Evolutionary conservation across 2,888 invertebrate species (phyloP).

Genomic region (Tridacna crocea): DNA sequence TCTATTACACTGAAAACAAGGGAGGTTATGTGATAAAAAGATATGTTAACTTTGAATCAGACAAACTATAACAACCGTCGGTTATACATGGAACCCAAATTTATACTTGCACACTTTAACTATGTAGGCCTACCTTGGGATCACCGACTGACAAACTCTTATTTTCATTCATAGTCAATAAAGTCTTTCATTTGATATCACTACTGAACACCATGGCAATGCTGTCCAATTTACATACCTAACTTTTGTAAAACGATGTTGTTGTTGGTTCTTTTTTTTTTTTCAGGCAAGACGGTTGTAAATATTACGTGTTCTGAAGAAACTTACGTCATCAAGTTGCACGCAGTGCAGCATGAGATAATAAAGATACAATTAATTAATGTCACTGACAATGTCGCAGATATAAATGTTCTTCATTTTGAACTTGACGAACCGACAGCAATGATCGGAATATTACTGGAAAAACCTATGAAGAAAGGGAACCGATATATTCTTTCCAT

Average conservation of each 20-base stretch:
- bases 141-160: no score
- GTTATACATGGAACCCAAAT: no score
- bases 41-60: no score
- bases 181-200: no score
- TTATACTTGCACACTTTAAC: no score
- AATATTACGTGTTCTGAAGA: constrained; percentile 31
- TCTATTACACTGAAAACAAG: no score
- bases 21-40: no score
- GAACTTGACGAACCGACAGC: constrained; percentile 1
- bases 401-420: background rate
- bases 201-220: no score
- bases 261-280: background rate
- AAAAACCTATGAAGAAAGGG: constrained; percentile 9
- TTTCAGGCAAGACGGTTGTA: constrained; percentile 40
- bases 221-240: background rate
- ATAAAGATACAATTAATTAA: background rate
- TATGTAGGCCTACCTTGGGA: no score
- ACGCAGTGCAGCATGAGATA: constrained; percentile 21
- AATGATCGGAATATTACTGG: constrained; percentile 32
- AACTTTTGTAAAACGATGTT: background rate
- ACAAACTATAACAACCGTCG: no score
- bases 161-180: no score
- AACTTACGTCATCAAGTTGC: constrained; percentile 37
- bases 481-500: constrained; percentile 41
- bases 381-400: background rate